phyloP scores from a whole-genome alignment of 2,888 invertebrate species.

The Oxystoma pomonae region DNA sequence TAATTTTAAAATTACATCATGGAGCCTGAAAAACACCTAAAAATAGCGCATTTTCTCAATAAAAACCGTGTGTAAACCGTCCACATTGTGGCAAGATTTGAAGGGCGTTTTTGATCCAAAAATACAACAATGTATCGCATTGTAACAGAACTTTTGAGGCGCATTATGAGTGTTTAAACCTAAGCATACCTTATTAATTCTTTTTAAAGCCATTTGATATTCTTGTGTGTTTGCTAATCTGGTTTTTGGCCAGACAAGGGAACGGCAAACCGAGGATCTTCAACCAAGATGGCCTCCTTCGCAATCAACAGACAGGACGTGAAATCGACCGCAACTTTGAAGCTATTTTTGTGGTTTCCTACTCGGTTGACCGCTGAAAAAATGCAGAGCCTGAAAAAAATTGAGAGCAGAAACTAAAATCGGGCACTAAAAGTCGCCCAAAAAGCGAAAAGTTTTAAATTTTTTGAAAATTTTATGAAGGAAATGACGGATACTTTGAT shows the following conservation, averaged over 20 bases:
- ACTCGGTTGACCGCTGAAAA: conserved; percentile 24
- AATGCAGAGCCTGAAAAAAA: conserved; percentile 19
- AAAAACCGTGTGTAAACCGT: not conserved
- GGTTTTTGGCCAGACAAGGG: conserved; percentile 77
- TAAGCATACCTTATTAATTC: conserved; percentile 89
- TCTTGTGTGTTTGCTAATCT: conserved; percentile 62
- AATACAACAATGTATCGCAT: not conserved
- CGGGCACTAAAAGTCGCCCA: conserved; percentile 6
- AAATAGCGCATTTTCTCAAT: not conserved
- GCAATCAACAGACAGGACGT: conserved; percentile 71
- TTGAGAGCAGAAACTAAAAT: conserved; percentile 29
- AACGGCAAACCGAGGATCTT: conserved; percentile 80
- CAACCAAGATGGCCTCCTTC: conserved; percentile 83
- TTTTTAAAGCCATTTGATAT: conserved; percentile 90
- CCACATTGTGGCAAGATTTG: not conserved
- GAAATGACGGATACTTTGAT: conserved; percentile 48
- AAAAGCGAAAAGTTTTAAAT: conserved; percentile 10
- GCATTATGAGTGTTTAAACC: not conserved
- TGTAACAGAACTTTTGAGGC: not conserved
- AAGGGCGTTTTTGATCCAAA: not conserved
- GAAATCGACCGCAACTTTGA: conserved; percentile 51
- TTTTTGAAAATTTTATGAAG: conserved; percentile 36
- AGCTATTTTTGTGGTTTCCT: conserved; percentile 32
- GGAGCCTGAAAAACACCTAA: not conserved
- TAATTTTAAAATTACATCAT: not conserved